phyloP scores from a whole-genome alignment of 2,888 invertebrate species.

The Eupeodes latifasciatus region DNA sequence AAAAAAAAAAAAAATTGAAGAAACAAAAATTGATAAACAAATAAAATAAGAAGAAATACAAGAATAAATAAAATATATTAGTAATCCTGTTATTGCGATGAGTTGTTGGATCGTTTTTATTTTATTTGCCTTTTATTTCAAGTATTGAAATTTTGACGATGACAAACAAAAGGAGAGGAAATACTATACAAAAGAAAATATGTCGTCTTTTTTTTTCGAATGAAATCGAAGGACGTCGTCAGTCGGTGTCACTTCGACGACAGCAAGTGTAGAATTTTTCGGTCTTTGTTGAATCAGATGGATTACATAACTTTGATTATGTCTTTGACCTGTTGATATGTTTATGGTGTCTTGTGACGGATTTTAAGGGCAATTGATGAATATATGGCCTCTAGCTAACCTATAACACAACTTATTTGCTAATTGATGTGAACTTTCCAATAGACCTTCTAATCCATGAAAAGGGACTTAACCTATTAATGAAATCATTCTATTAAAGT shows the following conservation, averaged over 20 bases:
- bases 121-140: conserved; percentile 34
- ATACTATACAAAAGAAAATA: not conserved
- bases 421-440: no score
- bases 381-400: no score
- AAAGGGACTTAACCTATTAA: no score
- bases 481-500: not conserved
- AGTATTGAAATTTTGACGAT: conserved; percentile 4
- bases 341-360: not conserved
- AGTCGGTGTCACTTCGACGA: no score
- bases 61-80: not conserved
- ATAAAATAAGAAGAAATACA: conserved; percentile 17
- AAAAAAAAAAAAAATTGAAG: conserved; percentile 18
- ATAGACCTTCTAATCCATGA: no score
- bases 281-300: not conserved
- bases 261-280: not conserved
- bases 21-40: not conserved
- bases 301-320: not conserved
- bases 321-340: not conserved
- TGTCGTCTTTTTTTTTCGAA: not conserved
- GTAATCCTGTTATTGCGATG: conserved; percentile 54
- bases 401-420: no score
- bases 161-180: conserved; percentile 28
- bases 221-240: not conserved
- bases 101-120: conserved; percentile 40
- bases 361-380: no score